Percentiles rank a stretch among this genome's conserved stretches.
Evolutionary conservation across 2,113 vertebrate genomes (phyloP).

Genomic region (Pica pica): DNA sequence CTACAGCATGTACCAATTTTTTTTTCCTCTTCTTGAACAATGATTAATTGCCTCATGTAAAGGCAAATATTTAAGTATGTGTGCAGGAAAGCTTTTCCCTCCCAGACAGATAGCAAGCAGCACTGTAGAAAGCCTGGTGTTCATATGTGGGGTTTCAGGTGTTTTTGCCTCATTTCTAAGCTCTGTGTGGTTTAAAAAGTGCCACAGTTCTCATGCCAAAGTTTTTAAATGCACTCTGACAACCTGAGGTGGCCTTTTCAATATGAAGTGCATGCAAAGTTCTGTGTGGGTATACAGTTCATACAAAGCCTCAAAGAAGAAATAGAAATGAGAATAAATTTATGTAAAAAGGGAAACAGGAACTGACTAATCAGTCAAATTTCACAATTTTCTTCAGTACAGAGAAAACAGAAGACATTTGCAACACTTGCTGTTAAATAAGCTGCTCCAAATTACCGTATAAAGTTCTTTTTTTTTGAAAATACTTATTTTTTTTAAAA

Average conservation of each 20-base stretch:
- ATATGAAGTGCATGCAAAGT: neutral
- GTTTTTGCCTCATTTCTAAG: neutral
- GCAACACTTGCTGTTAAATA: conserved; percentile 13
- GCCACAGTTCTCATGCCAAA: neutral
- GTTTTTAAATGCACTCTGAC: neutral
- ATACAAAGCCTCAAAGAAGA: conserved; percentile 1
- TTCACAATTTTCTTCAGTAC: conserved; percentile 50
- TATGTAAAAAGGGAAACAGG: conserved; percentile 61
- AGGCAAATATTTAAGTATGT: conserved; percentile 26
- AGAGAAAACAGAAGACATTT: neutral
- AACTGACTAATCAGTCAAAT: conserved; percentile 42
- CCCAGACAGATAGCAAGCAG: neutral
- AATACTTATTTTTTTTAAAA: neutral
- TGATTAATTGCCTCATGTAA: neutral
- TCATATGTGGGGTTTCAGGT: rapidly evolving
- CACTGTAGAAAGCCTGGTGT: neutral
- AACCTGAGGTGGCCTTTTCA: neutral
- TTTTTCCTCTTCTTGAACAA: neutral
- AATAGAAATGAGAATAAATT: conserved; percentile 55
- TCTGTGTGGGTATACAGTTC: neutral
- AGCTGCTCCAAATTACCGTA: neutral
- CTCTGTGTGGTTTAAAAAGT: neutral
- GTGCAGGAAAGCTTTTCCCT: neutral
- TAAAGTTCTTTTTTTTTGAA: neutral
- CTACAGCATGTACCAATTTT: neutral